Conservation (phyloP, 2,113 vertebrate genomes). For the Polyodon spathula region DNA sequence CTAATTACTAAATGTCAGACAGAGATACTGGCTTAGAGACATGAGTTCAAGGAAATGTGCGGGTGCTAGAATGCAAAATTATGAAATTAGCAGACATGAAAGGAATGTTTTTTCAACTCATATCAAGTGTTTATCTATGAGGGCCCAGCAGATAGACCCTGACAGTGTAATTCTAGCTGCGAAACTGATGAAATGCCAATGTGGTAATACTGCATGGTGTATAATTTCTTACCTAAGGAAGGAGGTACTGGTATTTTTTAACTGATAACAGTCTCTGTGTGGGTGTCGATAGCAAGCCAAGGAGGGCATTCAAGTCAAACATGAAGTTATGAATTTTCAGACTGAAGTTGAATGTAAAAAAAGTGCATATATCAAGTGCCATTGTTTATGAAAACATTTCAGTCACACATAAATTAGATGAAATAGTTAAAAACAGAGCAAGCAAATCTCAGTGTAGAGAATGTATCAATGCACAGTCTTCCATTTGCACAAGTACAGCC, state of each 20-base stretch:
- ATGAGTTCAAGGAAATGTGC: slow-evolving; percentile 40
- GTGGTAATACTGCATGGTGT: slow-evolving; percentile 42
- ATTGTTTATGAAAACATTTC: too few relatives aligned
- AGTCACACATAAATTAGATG: too few relatives aligned
- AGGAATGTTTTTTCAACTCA: slow-evolving; percentile 59
- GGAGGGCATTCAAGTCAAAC: slow-evolving; percentile 60
- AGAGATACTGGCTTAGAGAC: slow-evolving; percentile 35
- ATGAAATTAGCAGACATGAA: slow-evolving; percentile 48
- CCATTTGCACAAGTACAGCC: too few relatives aligned
- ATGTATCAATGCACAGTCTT: too few relatives aligned
- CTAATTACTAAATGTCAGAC: slow-evolving; percentile 5
- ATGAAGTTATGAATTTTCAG: slow-evolving; percentile 7
- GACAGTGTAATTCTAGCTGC: slow-evolving; percentile 58
- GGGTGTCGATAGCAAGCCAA: slow-evolving; percentile 41
- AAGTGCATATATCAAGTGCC: too few relatives aligned
- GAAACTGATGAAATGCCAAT: slow-evolving; percentile 59
- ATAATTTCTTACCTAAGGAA: slow-evolving; percentile 57
- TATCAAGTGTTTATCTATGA: slow-evolving; percentile 58
- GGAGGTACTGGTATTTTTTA: slow-evolving; percentile 67
- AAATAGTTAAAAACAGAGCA: too few relatives aligned
- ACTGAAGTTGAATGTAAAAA: not conserved
- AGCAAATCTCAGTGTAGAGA: too few relatives aligned
- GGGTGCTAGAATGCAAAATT: slow-evolving; percentile 35
- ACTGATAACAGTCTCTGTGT: slow-evolving; percentile 62
- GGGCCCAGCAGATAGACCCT: slow-evolving; percentile 46